phyloP scores from a whole-genome alignment of 2,113 vertebrate species.

The Malaclemys terrapin region DNA sequence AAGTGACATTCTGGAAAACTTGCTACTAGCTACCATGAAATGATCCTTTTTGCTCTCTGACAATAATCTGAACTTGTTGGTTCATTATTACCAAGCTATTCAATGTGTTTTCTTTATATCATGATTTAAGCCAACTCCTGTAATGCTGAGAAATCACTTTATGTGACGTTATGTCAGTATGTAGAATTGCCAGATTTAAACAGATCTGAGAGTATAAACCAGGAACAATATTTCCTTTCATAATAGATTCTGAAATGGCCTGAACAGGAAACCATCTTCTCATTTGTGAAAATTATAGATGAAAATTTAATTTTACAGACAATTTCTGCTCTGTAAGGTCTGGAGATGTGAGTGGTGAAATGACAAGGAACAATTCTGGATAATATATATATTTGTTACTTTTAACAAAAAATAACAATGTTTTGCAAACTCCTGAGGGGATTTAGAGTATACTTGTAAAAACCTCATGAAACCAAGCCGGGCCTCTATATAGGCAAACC shows the following conservation, averaged over 20 bases:
- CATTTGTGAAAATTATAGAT: not conserved
- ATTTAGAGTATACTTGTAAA: slow-evolving; percentile 26
- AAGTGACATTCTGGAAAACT: not conserved
- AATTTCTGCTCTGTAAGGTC: not conserved
- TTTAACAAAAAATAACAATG: not conserved
- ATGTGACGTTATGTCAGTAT: not conserved
- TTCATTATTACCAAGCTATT: not conserved
- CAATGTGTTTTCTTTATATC: not conserved
- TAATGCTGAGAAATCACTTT: not conserved
- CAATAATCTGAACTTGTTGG: not conserved
- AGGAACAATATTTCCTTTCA: not conserved
- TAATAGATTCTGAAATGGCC: not conserved
- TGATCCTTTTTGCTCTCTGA: accelerated
- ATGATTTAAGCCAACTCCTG: not conserved
- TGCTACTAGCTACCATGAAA: not conserved
- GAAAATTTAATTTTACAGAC: not conserved
- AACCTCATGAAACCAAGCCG: not conserved
- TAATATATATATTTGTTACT: not conserved
- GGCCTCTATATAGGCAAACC: not conserved
- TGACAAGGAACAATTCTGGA: not conserved
- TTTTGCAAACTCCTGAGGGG: not conserved
- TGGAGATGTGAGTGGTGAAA: not conserved
- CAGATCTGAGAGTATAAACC: not conserved
- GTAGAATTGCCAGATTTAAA: not conserved
- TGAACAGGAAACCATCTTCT: not conserved